Base-by-base conservation (phyloP, 2,797 vertebrate genomes). In the Loris lydekkerianus region DNA sequence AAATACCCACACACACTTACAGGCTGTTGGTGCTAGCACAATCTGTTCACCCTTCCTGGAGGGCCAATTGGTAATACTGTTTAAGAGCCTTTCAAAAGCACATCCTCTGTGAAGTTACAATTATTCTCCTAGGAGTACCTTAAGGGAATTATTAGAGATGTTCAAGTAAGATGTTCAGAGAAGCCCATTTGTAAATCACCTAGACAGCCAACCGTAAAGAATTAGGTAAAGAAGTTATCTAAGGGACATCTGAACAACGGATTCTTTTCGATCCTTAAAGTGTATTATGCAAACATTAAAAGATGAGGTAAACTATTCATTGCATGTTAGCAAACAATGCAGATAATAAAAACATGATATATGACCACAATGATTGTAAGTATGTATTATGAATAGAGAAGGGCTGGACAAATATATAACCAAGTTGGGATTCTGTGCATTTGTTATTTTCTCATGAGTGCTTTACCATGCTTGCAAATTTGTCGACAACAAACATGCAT, bases 401-500 rank as follows among this genome's bases (percentile, higher is more conserved):
- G 86, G 37, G 21, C 56, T 4, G 27, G 14, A 17, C 70, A 60
- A 15, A 81, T 13, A 13, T 2, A 11, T 4, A 1, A 11, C 11
- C 9, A 0, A 75, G 84, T 2, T 25, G 61, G 56, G 67, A 60
- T 21, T 73, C 58, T 58, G 2, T 9, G 3, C 25, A 23, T n/a
- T 69, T 61, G 34, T 63, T 87, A 72, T 65, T 86, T 78, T 70
- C 76, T 94, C 43, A 20, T 14, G 43, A 37, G 40, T 25, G 34
- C 46, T 89, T 80, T 63, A 88, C 73, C 67, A 60, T 8, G 34
- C 84, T 78, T 75, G 91, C 58, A 80, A 63, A 91, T 17, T n/a
- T 43, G 31, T 53, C 56, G 53, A 53, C 40, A 83, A 25, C 18
- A 29, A 81, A 43, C 1, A 1, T 20, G 18, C 23, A 23, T 80